These are phyloP conservation scores for Sciurus carolinensis DNA, from an alignment of 2,797 vertebrate genomes.

Conservation along the genomic window DNA sequence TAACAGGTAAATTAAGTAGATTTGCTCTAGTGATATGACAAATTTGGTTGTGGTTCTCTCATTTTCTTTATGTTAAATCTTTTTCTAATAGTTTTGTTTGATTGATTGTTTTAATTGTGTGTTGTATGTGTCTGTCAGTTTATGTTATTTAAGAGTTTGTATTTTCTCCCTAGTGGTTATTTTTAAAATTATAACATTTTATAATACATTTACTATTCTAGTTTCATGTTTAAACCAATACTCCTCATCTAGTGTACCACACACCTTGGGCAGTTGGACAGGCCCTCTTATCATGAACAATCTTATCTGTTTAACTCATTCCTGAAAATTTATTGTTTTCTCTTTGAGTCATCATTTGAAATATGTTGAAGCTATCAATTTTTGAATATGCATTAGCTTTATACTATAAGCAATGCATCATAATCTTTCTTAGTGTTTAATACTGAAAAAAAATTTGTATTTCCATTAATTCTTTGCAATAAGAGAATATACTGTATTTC, in stretches of 20 bases:
- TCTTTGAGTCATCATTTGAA: constrained; percentile 27
- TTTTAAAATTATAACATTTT: neutral
- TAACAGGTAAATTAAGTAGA: neutral
- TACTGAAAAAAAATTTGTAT: neutral
- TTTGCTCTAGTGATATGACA: neutral
- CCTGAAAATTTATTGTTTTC: neutral
- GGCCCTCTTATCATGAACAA: neutral
- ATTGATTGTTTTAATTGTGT: neutral
- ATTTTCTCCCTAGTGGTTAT: neutral
- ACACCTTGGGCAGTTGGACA: neutral
- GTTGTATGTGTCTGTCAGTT: neutral
- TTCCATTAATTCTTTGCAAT: constrained; percentile 1
- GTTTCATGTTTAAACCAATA: neutral
- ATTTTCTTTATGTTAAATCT: neutral
- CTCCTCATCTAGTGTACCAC: neutral
- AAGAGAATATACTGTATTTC: neutral
- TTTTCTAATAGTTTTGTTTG: neutral
- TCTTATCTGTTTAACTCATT: neutral
- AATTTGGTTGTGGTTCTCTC: neutral
- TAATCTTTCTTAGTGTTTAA: constrained; percentile 23
- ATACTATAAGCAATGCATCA: neutral
- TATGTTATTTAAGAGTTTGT: neutral
- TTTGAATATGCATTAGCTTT: neutral
- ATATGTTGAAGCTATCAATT: neutral
- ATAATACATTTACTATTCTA: neutral